phyloP scores from a whole-genome alignment of 2,888 invertebrate species.

The Drosophila setosimentum region DNA sequence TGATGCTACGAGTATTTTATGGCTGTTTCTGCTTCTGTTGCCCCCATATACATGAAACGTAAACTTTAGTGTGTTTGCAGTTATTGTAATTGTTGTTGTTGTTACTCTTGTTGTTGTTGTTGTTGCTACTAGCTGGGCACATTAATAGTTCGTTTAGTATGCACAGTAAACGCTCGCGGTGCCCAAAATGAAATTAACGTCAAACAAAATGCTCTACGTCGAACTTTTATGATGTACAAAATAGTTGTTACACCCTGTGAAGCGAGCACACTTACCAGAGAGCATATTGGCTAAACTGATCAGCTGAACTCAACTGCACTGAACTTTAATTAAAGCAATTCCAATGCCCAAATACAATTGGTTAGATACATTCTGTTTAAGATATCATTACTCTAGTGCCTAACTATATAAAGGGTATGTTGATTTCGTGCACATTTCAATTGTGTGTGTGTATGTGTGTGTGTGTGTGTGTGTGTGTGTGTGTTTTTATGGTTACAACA shows the following conservation, averaged over 20 bases:
- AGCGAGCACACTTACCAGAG: background rate
- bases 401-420: background rate
- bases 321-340: background rate
- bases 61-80: slow-evolving; percentile 37
- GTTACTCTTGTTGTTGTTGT: slow-evolving; percentile 18
- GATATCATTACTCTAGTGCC: background rate
- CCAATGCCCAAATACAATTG: background rate
- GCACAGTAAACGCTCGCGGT: slow-evolving; percentile 63
- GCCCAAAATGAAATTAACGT: slow-evolving; percentile 53
- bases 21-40: slow-evolving; percentile 13
- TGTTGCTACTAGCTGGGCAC: slow-evolving; percentile 33
- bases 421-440: background rate
- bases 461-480: background rate
- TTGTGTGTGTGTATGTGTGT: background rate
- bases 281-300: background rate
- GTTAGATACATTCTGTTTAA: background rate
- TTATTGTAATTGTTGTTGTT: slow-evolving; percentile 33
- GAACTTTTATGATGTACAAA: slow-evolving; percentile 62
- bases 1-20: slow-evolving; percentile 32
- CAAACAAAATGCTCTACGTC: slow-evolving; percentile 46
- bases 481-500: slow-evolving; percentile 2
- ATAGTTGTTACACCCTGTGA: slow-evolving; percentile 48
- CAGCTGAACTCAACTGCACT: background rate
- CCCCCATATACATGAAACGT: slow-evolving; percentile 27
- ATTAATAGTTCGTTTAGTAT: slow-evolving; percentile 72